Conservation (phyloP, 2,888 invertebrate species). For the Sarcophaga variegata region DNA sequence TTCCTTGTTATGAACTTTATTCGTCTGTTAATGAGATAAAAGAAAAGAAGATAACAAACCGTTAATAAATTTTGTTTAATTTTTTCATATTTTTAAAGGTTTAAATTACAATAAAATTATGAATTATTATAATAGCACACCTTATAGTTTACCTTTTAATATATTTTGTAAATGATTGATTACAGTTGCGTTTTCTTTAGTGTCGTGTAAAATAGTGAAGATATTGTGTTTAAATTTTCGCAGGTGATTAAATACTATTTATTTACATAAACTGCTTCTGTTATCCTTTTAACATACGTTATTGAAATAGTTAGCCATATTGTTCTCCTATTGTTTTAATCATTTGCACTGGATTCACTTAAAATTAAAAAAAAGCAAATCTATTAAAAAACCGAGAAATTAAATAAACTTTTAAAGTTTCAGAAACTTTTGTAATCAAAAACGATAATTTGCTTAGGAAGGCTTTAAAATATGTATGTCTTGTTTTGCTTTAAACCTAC, state of each 20-base stretch:
- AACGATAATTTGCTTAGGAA: too few relatives aligned
- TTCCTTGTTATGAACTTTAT: slow-evolving; percentile 15
- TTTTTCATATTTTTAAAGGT: too few relatives aligned
- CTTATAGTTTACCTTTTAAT: slow-evolving; percentile 3
- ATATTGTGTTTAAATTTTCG: background rate
- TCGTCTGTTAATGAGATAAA: slow-evolving; percentile 20
- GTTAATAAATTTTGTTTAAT: background rate
- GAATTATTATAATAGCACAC: slow-evolving; percentile 34
- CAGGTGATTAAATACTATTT: background rate
- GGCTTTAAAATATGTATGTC: too few relatives aligned
- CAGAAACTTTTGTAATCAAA: too few relatives aligned
- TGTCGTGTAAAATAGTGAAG: background rate
- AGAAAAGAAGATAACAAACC: slow-evolving; percentile 53
- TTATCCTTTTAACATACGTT: background rate
- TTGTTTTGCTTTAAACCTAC: too few relatives aligned
- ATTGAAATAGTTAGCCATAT: slow-evolving; percentile 10
- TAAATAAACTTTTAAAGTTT: too few relatives aligned
- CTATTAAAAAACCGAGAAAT: background rate
- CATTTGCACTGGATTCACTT: slow-evolving; percentile 10
- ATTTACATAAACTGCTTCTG: background rate
- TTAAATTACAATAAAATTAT: too few relatives aligned
- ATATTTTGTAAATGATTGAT: background rate
- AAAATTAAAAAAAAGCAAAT: slow-evolving; percentile 45
- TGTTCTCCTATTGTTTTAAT: background rate
- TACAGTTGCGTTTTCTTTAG: background rate